phyloP scores from a whole-genome alignment of 92 coral and sea anemone genomes.

The Phymanthus crucifer region DNA sequence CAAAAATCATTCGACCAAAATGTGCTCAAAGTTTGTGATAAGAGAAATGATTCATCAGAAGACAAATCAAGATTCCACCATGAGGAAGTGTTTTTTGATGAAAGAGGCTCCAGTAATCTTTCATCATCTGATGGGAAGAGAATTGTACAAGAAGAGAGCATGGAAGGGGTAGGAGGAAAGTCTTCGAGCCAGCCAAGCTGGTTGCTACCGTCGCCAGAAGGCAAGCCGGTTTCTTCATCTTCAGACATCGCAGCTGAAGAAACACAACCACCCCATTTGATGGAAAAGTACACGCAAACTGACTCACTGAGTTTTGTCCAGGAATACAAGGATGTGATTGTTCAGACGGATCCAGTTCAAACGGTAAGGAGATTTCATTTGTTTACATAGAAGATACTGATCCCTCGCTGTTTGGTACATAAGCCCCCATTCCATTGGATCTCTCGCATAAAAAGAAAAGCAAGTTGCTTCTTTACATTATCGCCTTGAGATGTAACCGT shows the following conservation, averaged over 20 bases:
- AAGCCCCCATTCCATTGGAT: too few species aligned
- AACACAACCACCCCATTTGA: background rate
- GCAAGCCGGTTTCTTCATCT: background rate
- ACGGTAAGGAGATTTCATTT: background rate
- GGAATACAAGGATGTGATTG: background rate
- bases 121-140: too few species aligned
- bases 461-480: too few species aligned
- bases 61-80: too few species aligned
- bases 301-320: constrained; percentile 10
- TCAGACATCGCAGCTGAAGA: background rate
- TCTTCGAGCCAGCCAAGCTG: background rate
- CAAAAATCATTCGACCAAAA: background rate
- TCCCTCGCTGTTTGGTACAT: background rate
- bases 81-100: too few species aligned
- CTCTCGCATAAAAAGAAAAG: too few species aligned
- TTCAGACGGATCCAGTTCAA: background rate
- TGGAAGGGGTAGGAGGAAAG: background rate
- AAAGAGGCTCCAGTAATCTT: too few species aligned
- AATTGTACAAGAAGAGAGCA: too few species aligned
- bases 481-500: too few species aligned
- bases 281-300: constrained; percentile 8
- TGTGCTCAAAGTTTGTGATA: too few species aligned
- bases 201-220: background rate
- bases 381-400: background rate
- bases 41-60: too few species aligned